Evolutionary conservation across 2,888 invertebrate genomes (phyloP).

Genomic region (Blastobasis lacticolella): DNA sequence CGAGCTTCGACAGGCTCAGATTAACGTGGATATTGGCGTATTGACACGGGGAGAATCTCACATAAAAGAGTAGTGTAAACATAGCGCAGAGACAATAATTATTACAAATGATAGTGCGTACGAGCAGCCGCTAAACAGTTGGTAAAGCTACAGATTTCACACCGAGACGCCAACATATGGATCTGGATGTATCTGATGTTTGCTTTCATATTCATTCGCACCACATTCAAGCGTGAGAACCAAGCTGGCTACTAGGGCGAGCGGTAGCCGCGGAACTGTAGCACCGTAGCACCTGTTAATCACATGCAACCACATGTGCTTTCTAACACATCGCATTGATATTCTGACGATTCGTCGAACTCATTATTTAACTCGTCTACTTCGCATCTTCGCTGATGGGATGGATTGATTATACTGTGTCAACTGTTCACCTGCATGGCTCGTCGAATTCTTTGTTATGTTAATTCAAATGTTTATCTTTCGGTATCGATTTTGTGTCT

Average conservation of each 20-base stretch:
- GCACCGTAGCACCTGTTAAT: constrained; percentile 50
- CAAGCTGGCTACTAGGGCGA: constrained; percentile 39
- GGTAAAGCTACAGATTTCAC: constrained; percentile 74
- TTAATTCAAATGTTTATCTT: too few relatives aligned
- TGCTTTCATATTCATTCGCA: constrained; percentile 70
- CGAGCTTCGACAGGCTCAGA: not conserved
- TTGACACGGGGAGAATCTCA: constrained; percentile 38
- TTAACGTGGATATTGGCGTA: constrained; percentile 2
- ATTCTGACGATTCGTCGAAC: constrained; percentile 53
- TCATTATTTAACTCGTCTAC: constrained; percentile 36
- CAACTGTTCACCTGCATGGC: too few relatives aligned
- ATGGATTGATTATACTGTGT: too few relatives aligned
- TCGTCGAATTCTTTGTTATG: too few relatives aligned
- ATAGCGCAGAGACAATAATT: constrained; percentile 71
- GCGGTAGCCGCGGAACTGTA: constrained; percentile 61
- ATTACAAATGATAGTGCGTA: constrained; percentile 72
- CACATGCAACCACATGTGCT: constrained; percentile 25
- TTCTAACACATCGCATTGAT: constrained; percentile 41
- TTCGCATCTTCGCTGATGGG: not conserved
- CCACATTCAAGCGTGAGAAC: constrained; percentile 65
- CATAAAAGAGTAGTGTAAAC: constrained; percentile 60
- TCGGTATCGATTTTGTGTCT: too few relatives aligned
- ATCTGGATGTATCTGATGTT: constrained; percentile 71
- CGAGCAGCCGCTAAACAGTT: constrained; percentile 66
- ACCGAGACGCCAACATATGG: constrained; percentile 72